Base-by-base conservation (phyloP, 1,140 invertebrate genomes). In the Bradysia coprophila region DNA sequence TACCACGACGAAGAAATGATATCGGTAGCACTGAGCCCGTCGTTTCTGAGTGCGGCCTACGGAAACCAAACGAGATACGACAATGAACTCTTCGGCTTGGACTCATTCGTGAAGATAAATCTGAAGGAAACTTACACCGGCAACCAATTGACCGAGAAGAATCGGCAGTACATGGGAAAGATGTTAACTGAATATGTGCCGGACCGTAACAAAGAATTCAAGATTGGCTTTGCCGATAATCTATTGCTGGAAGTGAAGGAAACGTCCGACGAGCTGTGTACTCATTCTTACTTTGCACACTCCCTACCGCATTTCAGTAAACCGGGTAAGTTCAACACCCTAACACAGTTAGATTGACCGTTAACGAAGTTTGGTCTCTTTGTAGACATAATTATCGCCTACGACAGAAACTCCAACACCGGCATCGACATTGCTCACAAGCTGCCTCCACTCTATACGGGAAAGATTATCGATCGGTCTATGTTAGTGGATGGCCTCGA, bases 251-350 rank as follows among this genome's bases (percentile, higher is more conserved):
- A 68, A 45, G 52, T 66, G 1, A 53, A 55, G 8, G 60, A 62
- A 4, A 47, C 46, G 6, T 13, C 56, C 5, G 44, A 47, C 37
- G 40, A 52, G 9, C 49, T 61, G 11, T 42, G 52, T n/a, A 49
- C 46, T 11, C 45, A 46, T 2, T 42, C 42, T 2, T 38, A 50
- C 1, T 43, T 65, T 5, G 55, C 61, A 47, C 66, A 70, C 48
- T 42, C 75, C 32, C 51, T 76, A 46, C 75, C 75, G 2, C 69
- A 77, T 42, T 73, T 64, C 47, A 41, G 55, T 19, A 57, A 53
- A 48, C 52, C 58, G 42, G 67, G 67, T 64, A 45, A 33, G 42
- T n/a, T n/a, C n/a, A n/a, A n/a, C n/a, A n/a, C n/a, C n/a, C n/a
- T n/a, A n/a, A n/a, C n/a, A n/a, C n/a, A n/a, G n/a, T n/a, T n/a